Percentiles rank a stretch among this genome's conserved stretches.
Evolutionary conservation across 2,888 invertebrate genomes (phyloP).

Genomic region (Rhingia campestris): DNA sequence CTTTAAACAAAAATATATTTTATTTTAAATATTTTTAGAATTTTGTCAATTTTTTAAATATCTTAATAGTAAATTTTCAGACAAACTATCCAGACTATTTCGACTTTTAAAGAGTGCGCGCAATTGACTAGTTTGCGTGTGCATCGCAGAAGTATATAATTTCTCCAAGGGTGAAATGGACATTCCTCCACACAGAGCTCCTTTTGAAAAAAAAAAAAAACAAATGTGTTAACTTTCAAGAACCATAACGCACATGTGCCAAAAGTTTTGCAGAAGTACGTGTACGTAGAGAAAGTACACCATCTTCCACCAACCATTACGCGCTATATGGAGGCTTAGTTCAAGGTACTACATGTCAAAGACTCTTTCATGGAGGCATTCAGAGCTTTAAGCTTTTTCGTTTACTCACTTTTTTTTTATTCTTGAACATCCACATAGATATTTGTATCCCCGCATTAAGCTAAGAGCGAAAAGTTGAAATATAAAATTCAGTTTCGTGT

Average conservation of each 20-base stretch:
- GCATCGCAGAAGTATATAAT: constrained; percentile 40
- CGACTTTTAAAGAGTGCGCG: constrained; percentile 25
- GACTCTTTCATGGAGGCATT: constrained; percentile 57
- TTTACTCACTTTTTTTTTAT: constrained; percentile 11
- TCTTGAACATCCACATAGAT: constrained; percentile 39
- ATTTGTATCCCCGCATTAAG: constrained; percentile 65
- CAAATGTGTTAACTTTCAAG: constrained; percentile 27
- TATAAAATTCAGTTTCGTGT: constrained; percentile 82
- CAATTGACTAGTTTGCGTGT: constrained; percentile 55
- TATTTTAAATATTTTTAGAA: too few relatives aligned
- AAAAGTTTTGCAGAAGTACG: constrained; percentile 43
- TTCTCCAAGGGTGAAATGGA: constrained; percentile 51
- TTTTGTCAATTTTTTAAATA: too few relatives aligned
- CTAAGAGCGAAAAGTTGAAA: constrained; percentile 77
- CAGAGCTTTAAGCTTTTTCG: constrained; percentile 38
- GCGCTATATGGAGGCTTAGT: constrained; percentile 68
- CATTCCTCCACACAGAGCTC: constrained; percentile 34
- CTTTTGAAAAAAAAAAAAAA: constrained; percentile 22
- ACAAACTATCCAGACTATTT: not conserved
- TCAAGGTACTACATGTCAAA: constrained; percentile 73
- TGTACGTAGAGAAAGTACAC: constrained; percentile 22
- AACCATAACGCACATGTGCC: constrained; percentile 66
- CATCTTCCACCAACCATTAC: constrained; percentile 44
- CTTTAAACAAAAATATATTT: too few relatives aligned
- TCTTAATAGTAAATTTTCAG: too few relatives aligned